Evolutionary conservation across 2,113 vertebrate genomes (phyloP), one percentile per base, ranked within the genome.

Genomic region (Cynopterus brachyotis): DNA sequence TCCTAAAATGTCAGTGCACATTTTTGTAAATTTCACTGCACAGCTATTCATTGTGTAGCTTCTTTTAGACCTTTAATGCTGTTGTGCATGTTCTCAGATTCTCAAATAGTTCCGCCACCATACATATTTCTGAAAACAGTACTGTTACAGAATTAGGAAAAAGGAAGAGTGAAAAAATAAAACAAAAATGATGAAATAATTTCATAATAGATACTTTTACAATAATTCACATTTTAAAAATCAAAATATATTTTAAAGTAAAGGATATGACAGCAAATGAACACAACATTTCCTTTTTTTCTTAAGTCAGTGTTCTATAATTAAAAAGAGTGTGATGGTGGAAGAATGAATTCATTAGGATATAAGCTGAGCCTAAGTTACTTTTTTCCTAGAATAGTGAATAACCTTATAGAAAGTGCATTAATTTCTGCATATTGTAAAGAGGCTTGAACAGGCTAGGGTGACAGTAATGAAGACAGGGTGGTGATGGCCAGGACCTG

Each of bases 1-100:
- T 96, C 7, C 32, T 95, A 92, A 98, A 97, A 97, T 97, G 96
- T 94, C 96, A 97, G 78, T 94, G 91, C 90, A 97, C 95, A 96
- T 66, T 95, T 96, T 89, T 80, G 37, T 92, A 97, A 97, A 97
- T 96, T 97, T 97, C 95, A 98, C 62, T 97, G 94, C 92, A 80
- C 87, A 96, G 80, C n/a, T 85, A 88, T 85, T 91, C 76, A 85
- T 73, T 82, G 42, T 83, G 19, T 89, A 76, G 72, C 35, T 95
- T 93, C 81, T 67, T 96, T 86, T 45, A 95, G 59, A 67, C 37
- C 50, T 96, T 84, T 75, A 76, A 50, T 69, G 28, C 11, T 45
- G 17, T 82, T 93, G 42, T 91, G 40, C 32, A 47, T 12, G 9
- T 55, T 92, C 67, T 80, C 15, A n/a, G 50, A 62, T 79, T 86